These are phyloP conservation scores for Hippocampus comes DNA, from an alignment of 2,113 vertebrate genomes.

Conservation along the genomic window DNA sequence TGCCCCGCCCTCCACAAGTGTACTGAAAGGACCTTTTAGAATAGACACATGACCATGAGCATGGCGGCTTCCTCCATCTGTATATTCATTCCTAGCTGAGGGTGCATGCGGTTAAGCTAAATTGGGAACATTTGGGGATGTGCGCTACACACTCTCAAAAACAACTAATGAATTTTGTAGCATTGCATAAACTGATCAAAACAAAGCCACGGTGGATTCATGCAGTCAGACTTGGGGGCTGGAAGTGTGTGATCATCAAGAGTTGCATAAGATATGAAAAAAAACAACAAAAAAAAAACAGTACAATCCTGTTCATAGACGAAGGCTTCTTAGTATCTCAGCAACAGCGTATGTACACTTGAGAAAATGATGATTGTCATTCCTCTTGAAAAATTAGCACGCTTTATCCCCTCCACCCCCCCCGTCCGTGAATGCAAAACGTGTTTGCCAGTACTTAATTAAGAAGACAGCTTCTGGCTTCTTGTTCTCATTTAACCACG, in stretches of 20 bases:
- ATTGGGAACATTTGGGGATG: background rate
- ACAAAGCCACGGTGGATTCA: background rate
- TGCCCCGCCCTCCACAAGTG: too few species aligned
- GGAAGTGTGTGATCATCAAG: background rate
- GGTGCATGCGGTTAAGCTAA: background rate
- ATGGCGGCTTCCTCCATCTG: background rate
- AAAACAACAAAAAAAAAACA: background rate
- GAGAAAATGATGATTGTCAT: slow-evolving; percentile 26
- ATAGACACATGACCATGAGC: too few species aligned
- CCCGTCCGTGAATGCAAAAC: slow-evolving; percentile 16
- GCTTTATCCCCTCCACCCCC: background rate
- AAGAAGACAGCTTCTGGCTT: slow-evolving; percentile 31
- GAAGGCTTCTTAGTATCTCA: slow-evolving; percentile 21
- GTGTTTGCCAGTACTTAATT: slow-evolving; percentile 36
- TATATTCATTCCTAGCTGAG: background rate
- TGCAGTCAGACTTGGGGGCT: background rate
- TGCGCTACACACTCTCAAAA: background rate
- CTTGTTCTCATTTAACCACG: slow-evolving; percentile 34
- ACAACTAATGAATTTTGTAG: background rate
- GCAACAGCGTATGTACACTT: slow-evolving; percentile 25
- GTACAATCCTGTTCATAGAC: background rate
- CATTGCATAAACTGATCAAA: background rate
- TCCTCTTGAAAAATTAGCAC: slow-evolving; percentile 30
- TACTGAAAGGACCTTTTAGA: too few species aligned
- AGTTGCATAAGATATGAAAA: background rate